These are phyloP conservation scores for Metridium senile DNA, from an alignment of 92 coral and sea anemone species.

Conservation along the genomic window DNA sequence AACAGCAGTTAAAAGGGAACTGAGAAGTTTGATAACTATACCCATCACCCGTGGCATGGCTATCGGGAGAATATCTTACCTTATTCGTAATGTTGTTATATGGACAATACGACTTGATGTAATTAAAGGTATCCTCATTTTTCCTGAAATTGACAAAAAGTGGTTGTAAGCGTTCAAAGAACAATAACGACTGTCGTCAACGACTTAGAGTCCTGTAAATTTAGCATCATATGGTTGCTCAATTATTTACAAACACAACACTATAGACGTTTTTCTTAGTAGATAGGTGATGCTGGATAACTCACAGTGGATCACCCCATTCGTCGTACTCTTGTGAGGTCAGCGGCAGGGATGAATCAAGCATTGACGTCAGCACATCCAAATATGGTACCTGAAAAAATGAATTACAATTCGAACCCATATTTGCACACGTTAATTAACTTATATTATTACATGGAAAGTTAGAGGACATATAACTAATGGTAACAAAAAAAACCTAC, in stretches of 20 bases:
- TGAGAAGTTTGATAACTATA: no score
- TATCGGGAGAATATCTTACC: background rate
- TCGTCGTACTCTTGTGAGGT: slow-evolving; percentile 96
- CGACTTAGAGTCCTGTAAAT: no score
- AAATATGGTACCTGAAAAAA: slow-evolving; percentile 76
- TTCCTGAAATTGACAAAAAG: slow-evolving; percentile 39
- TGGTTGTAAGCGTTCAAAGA: background rate
- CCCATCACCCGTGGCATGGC: no score
- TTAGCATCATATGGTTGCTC: no score
- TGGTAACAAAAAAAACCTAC: no score
- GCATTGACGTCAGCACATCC: slow-evolving; percentile 90
- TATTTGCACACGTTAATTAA: background rate
- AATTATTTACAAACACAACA: no score
- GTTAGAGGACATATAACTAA: no score
- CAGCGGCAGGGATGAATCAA: slow-evolving; percentile 82
- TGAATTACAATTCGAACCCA: background rate
- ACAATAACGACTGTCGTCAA: no score
- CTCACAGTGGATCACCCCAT: slow-evolving; percentile 96
- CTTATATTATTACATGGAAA: no score
- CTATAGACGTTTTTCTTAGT: no score
- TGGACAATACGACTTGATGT: slow-evolving; percentile 92
- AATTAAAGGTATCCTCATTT: slow-evolving; percentile 63
- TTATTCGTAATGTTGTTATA: slow-evolving; percentile 64
- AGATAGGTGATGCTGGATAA: background rate
- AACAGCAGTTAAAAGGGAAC: no score